Evolutionary conservation across 1,140 invertebrate species (phyloP).

Genomic region (Achatina immaculata): DNA sequence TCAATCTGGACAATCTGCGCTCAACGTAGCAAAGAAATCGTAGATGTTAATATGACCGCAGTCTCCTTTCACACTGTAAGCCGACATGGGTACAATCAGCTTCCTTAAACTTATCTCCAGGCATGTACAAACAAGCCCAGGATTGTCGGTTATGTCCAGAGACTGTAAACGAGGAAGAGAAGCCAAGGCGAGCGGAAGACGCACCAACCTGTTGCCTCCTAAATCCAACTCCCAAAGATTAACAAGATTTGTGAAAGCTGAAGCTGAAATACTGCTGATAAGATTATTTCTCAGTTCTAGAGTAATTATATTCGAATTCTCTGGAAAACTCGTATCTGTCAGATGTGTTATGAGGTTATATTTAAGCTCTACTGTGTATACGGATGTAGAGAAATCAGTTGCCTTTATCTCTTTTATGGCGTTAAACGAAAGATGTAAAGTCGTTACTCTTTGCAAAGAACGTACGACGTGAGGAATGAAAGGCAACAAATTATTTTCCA

Average conservation of each 20-base stretch:
- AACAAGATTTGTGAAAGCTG: not conserved
- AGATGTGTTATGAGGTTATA: not conserved
- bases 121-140: not conserved
- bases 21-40: too few relatives aligned
- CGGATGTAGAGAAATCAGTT: not conserved
- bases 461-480: not conserved
- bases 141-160: not conserved
- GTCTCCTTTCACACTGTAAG: too few relatives aligned
- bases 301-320: not conserved
- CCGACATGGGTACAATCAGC: too few relatives aligned
- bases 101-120: not conserved
- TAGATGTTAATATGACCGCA: too few relatives aligned
- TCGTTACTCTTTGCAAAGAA: not conserved
- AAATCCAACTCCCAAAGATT: not conserved
- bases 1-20: too few relatives aligned
- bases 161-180: not conserved
- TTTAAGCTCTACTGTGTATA: not conserved
- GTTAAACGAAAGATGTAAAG: not conserved
- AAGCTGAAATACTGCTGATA: not conserved
- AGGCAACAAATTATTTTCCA: not conserved
- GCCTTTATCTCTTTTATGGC: not conserved
- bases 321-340: not conserved
- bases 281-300: not conserved
- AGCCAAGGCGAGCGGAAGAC: not conserved
- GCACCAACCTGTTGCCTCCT: not conserved